Base-by-base conservation (phyloP, 2,797 vertebrate species). In the Pipistrellus kuhlii region DNA sequence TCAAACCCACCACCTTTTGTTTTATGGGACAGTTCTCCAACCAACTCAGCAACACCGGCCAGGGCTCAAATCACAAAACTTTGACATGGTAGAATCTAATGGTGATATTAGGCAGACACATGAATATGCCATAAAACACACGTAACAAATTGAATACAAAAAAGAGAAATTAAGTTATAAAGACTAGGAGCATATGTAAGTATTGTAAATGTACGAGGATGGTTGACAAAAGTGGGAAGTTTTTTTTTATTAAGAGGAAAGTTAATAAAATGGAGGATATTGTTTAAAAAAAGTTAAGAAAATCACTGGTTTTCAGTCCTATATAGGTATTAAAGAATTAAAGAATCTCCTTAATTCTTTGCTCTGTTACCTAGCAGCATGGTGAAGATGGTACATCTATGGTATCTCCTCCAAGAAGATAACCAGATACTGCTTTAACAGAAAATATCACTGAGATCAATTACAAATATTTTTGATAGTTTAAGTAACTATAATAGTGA, bases 391-490 rank as follows among this genome's bases (percentile, higher is more conserved):
- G 27, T 15, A 64, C 9, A 78, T 88, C 6, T 82, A 68, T 44
- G 30, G 13, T 90, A 23, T 93, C 27, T 83, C 32, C 35, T 92
- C 53, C 32, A 85, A 88, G 35, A 83, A 46, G 62, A 64, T 84
- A 86, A 90, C 30, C 38, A 78, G 75, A 57, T 44, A 57, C 35
- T 13, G 82, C 30, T 90, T 72, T 72, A 88, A 85, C 30, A 75
- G 23, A 86, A 55, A 71, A 69, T 35, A 86, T 9, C 46, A 77
- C 6, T 44, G 41, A 55, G 18, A 68, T 77, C 59, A 27, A 88
- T 17, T 85, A 6, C 78, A 75, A 89, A 35, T 85, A 90, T 10
- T 91, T 93, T 62, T 38, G 53, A 80, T 88, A 88, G 38, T 75
- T 77, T 86, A 85, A 93, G 23, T 89, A 88, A 94, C 44, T 35